Base-by-base conservation (phyloP, 2,888 invertebrate genomes). In the Drosophila mettleri region DNA sequence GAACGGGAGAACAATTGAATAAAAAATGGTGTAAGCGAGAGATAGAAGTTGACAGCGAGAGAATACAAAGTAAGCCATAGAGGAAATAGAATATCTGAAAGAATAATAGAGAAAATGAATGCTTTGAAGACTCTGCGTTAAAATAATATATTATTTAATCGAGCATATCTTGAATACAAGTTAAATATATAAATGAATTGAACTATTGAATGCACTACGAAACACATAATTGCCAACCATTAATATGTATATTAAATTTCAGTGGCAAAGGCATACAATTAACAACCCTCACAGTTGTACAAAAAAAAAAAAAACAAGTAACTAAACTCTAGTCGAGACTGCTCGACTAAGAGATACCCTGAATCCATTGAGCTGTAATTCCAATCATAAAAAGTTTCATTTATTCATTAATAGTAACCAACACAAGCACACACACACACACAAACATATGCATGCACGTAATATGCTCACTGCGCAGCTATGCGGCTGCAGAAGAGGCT, bases 271-370 rank as follows among this genome's bases (percentile, higher is more conserved):
- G 29, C 43, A 59, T 55, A 38, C 46, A 63, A 61, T 63, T 39
- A 43, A 31, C 63, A 68, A 63, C 57, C 62, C 68, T 53, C 18
- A 5, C 39, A 31, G 36, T 31, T 51, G 52, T 38, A 55, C 45
- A 39, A 68, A 59, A 24, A 24, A 68, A n/a, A n/a, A n/a, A n/a
- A n/a, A n/a, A n/a, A n/a, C n/a, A n/a, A n/a, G n/a, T n/a, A n/a
- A n/a, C n/a, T n/a, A n/a, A n/a, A n/a, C n/a, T n/a, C n/a, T n/a
- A n/a, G n/a, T n/a, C n/a, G n/a, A n/a, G n/a, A n/a, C n/a, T n/a
- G n/a, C n/a, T n/a, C n/a, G n/a, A n/a, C n/a, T n/a, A n/a, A n/a
- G n/a, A n/a, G n/a, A n/a, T n/a, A n/a, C n/a, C n/a, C n/a, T n/a
- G n/a, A n/a, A n/a, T n/a, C n/a, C n/a, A n/a, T n/a, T n/a, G n/a